A percentile compares a stretch with the other conserved stretches of the same genome.
These are phyloP conservation scores for Pionites leucogaster DNA, from an alignment of 2,113 vertebrate species.

Conservation along the genomic window DNA sequence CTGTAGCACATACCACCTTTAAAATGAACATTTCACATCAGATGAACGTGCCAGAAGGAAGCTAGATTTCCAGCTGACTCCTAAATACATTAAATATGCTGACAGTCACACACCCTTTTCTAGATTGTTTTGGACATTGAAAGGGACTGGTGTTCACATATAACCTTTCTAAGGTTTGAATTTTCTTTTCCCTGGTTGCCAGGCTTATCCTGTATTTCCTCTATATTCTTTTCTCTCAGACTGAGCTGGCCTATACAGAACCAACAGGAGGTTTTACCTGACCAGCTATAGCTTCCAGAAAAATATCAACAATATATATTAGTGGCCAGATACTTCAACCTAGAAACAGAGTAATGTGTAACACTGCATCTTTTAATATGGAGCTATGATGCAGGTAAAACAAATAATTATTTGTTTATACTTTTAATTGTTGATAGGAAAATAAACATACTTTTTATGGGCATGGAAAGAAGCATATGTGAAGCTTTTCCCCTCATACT, in stretches of 20 bases:
- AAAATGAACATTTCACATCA: not conserved
- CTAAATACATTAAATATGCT: not conserved
- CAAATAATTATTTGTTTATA: not conserved
- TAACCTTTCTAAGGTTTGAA: not conserved
- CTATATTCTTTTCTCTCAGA: not conserved
- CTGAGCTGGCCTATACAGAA: not conserved
- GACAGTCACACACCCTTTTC: not conserved
- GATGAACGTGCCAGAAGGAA: not conserved
- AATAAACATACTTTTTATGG: conserved; percentile 91
- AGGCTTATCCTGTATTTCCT: not conserved
- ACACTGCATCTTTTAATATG: not conserved
- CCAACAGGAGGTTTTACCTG: not conserved
- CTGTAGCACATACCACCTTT: not conserved
- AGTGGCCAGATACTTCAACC: not conserved
- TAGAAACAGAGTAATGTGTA: not conserved
- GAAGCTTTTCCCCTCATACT: conserved; percentile 95
- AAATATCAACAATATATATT: not conserved
- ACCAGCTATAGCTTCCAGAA: not conserved
- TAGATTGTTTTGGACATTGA: not conserved
- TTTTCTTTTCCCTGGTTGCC: not conserved
- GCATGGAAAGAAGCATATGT: conserved; percentile 96
- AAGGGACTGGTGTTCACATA: not conserved
- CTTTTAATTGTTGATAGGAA: not conserved
- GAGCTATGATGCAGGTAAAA: not conserved
- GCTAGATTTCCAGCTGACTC: not conserved